Evolutionary conservation across 2,888 invertebrate genomes (phyloP), one percentile per base, ranked within the genome.

Genomic region (Hyposoter didymator): DNA sequence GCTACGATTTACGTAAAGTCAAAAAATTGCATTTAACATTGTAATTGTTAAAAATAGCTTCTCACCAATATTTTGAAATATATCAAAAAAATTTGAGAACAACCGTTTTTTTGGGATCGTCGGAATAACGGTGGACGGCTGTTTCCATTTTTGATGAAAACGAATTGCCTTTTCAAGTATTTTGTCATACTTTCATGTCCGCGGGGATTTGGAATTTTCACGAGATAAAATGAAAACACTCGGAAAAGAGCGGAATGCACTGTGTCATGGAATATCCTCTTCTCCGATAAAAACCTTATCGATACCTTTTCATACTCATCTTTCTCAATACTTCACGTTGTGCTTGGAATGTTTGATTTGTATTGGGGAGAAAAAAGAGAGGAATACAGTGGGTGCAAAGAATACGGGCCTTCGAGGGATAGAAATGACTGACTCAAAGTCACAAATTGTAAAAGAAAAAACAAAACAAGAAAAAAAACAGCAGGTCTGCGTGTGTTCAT

Each of bases 381-480:
- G 43, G 52, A 73, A 19, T 32, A 74, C 81, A 49, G 73, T 82
- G 73, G 73, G 88, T 92, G 90, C 92, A 92, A 91, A 93, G 93
- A 93, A 93, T 94, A 93, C 92, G 93, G 94, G 93, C 93, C 92
- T 89, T 89, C 88, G 81, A 72, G 49, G 55, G 62, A 64, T 47
- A 66, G 64, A 35, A 55, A 69, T 70, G 64, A 59, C 10, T 1
- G 12, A 59, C 22, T 3, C 43, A 47, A 28, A 22, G 28, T 22
- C 52, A 28, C 8, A 70, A 76, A 79, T 59, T 49, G 45, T 28
- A 62, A 17, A 52, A 39, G 70, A 47, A 43, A 43, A 74, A 35
- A 43, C 7, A 39, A 39, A 0, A 39, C 35, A 35, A 32, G 4
- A 4, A 32, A 2, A 32, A 39, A 43, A n/a, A 64, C 52, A 75